Evolutionary conservation across 2,797 vertebrate species (phyloP).

Genomic region (Podarcis siculus): DNA sequence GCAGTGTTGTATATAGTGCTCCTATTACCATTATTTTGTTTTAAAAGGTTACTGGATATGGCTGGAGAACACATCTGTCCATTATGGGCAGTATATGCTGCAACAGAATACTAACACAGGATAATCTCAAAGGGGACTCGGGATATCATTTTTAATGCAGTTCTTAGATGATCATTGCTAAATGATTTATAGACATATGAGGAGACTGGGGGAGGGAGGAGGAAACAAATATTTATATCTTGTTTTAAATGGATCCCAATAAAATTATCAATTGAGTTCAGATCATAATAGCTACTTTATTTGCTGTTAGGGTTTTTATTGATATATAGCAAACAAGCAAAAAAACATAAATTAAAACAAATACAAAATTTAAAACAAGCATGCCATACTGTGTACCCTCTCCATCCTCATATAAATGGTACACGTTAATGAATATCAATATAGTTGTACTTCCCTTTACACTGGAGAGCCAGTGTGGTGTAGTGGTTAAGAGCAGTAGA

Average conservation of each 20-base stretch:
- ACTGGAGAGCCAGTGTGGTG: no score
- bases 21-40: conserved; percentile 52
- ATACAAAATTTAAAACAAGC: no score
- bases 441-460: no score
- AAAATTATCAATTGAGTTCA: conserved; percentile 53
- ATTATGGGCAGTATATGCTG: conserved; percentile 67
- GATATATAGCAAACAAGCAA: background rate
- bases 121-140: conserved; percentile 61
- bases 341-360: background rate
- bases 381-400: no score
- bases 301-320: background rate
- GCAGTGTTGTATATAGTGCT: conserved; percentile 39
- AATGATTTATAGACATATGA: conserved; percentile 72
- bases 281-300: background rate
- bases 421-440: no score
- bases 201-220: conserved; percentile 31
- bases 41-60: conserved; percentile 70
- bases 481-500: no score
- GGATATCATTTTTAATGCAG: conserved; percentile 66
- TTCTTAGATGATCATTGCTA: conserved; percentile 73
- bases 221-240: conserved; percentile 46
- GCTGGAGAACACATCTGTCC: conserved; percentile 54
- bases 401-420: no score
- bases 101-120: conserved; percentile 71
- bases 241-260: conserved; percentile 64